phyloP scores from a whole-genome alignment of 2,113 vertebrate genomes.

The Ptilonorhynchus violaceus region DNA sequence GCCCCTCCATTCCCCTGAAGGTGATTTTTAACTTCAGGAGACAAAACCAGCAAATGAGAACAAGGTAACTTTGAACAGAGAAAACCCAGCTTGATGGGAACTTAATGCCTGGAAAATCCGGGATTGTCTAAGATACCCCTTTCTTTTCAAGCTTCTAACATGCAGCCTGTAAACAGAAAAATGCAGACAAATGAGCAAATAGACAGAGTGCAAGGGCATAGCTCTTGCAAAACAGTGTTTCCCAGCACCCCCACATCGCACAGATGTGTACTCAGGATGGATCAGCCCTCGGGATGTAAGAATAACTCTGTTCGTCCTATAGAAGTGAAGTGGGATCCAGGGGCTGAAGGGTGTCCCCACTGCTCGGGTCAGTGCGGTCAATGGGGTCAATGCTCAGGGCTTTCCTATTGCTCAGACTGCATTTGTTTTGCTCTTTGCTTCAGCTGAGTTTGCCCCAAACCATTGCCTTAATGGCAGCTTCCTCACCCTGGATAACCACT shows the following conservation, averaged over 20 bases:
- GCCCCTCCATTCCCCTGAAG: not conserved
- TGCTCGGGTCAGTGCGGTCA: accelerated
- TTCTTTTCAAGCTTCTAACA: not conserved
- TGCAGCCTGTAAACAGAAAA: not conserved
- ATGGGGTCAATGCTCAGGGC: not conserved
- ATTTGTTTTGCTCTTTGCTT: not conserved
- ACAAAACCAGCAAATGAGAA: not conserved
- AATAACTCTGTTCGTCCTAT: not conserved
- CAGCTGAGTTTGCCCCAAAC: not conserved
- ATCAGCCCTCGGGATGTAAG: not conserved
- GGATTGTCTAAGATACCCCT: not conserved
- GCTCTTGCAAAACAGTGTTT: not conserved
- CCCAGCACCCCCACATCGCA: accelerated
- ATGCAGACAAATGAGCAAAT: not conserved
- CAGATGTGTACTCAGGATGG: accelerated
- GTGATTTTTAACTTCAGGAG: conserved; percentile 1
- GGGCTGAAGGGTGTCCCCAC: not conserved
- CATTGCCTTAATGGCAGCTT: not conserved
- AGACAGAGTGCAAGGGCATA: not conserved
- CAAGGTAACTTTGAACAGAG: not conserved
- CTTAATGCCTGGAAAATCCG: not conserved
- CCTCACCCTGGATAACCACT: not conserved
- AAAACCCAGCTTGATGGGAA: not conserved
- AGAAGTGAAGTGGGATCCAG: not conserved
- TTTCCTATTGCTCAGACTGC: not conserved